These are phyloP conservation scores for Malthinus seriepunctatus DNA, from an alignment of 2,888 invertebrate genomes.

Conservation along the genomic window DNA sequence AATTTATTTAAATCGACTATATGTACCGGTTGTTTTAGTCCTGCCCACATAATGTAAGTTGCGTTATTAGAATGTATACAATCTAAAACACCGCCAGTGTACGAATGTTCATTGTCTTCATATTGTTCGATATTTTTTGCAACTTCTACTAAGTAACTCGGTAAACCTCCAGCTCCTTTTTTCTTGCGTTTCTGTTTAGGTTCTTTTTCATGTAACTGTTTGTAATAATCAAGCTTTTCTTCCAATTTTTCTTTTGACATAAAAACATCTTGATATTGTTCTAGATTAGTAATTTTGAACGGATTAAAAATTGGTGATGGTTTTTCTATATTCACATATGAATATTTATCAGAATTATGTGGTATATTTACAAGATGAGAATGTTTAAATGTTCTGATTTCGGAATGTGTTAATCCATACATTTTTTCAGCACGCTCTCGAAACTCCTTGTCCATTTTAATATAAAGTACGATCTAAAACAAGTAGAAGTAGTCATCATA, in stretches of 20 bases:
- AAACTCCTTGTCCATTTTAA: neutral
- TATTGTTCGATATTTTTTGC: neutral
- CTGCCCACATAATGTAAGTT: neutral
- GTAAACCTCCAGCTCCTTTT: slow-evolving; percentile 7
- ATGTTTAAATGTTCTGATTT: slow-evolving; percentile 8
- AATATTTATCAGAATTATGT: neutral
- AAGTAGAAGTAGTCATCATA: no score
- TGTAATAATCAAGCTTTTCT: slow-evolving; percentile 9
- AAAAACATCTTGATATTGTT: slow-evolving; percentile 6
- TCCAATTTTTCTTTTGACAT: slow-evolving; percentile 3
- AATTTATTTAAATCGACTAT: neutral
- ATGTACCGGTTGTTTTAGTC: neutral
- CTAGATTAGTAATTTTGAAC: neutral
- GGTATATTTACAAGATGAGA: slow-evolving; percentile 8
- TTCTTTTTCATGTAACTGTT: slow-evolving; percentile 4
- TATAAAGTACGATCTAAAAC: no score
- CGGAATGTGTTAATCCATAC: neutral
- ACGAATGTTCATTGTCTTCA: slow-evolving; percentile 5
- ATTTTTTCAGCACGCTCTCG: no score
- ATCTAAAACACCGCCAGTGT: slow-evolving; percentile 18
- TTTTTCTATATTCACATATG: slow-evolving; percentile 1
- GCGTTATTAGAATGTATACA: slow-evolving; percentile 6
- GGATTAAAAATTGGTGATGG: slow-evolving; percentile 21
- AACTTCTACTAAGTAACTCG: slow-evolving; percentile 12
- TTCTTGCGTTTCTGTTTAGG: neutral